Base-by-base conservation (phyloP, 2,797 vertebrate genomes). In the Cetoscarus ocellatus region DNA sequence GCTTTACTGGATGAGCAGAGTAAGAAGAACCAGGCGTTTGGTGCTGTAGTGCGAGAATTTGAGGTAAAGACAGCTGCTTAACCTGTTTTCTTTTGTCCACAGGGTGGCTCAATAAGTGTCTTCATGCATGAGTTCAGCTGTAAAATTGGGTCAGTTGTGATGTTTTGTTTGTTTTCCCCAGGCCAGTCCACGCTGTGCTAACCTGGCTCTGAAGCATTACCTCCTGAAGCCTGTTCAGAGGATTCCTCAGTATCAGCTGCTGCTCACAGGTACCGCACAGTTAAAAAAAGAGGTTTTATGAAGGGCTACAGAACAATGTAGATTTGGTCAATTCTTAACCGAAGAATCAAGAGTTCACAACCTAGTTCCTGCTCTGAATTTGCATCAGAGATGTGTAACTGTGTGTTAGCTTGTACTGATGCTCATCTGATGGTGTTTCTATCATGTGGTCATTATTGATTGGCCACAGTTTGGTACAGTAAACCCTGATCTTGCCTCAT, bases 171-270 rank as follows among this genome's bases (percentile, higher is more conserved):
- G 27, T 75, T 60, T 67, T 9, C 93, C 87, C 70, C 84, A 99
- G 98, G 95, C 95, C 85, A 96, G 94, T 85, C 95, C 97, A 1
- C 94, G 96, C 61, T 99, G 98, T 83, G 97, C 97, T 45, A 97
- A 90, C 72, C 90, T 99, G 81, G 97, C 98, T 73, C 90, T 99
- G 84, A 98, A 95, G 87, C 97, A 99, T 88, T 99, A 99, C 91
- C 93, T 99, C 42, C 95, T 99, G 60, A 99, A 99, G 84, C 98
- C 97, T 0, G 95, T 99, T 71, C 98, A 99, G 91, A 97, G 98
- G 90, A 98, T 99, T 82, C 98, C 98, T 39, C 98, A 99, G 13
- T 99, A 99, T 90, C 95, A 95, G 82, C 93, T 99, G 67, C 93
- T 99, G 61, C 92, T 99, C 73, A 97, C 96, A 95, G 97, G 98